A percentile compares a stretch with the other conserved stretches of the same genome.
These are phyloP conservation scores for Lasaia peninsularis DNA, from an alignment of 1,140 invertebrate genomes.

Conservation along the genomic window DNA sequence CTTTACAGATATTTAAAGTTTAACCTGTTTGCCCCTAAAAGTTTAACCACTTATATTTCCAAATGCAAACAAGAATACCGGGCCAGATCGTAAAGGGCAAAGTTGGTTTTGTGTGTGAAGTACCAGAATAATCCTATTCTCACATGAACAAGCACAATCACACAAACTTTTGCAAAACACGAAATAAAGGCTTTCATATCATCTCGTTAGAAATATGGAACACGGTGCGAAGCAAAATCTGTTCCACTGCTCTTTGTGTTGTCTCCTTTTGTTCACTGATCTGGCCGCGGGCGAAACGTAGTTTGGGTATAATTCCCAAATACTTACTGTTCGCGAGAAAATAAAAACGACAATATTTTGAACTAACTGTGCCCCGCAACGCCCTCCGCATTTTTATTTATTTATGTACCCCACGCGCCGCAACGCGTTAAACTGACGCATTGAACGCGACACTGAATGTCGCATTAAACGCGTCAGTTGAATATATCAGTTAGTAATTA, in stretches of 20 bases:
- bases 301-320: constrained; percentile 36
- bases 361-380: no score
- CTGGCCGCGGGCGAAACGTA: constrained; percentile 42
- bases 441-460: no score
- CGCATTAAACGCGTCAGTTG: no score
- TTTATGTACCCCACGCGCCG: no score
- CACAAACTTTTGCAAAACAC: constrained; percentile 26
- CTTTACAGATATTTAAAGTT: no score
- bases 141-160: constrained; percentile 11
- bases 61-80: no score
- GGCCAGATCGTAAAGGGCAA: no score
- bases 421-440: no score
- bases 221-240: constrained; percentile 60
- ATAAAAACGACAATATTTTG: constrained; percentile 12
- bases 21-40: no score
- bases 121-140: constrained; percentile 2
- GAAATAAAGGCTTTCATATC: constrained; percentile 51
- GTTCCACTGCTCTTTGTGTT: constrained; percentile 68
- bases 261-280: constrained; percentile 61
- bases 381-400: no score
- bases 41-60: no score
- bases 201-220: constrained; percentile 68
- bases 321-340: constrained; percentile 30
- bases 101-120: background rate
- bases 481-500: no score